Evolutionary conservation across 2,888 invertebrate species (phyloP).

Genomic region (Mythimna loreyi): DNA sequence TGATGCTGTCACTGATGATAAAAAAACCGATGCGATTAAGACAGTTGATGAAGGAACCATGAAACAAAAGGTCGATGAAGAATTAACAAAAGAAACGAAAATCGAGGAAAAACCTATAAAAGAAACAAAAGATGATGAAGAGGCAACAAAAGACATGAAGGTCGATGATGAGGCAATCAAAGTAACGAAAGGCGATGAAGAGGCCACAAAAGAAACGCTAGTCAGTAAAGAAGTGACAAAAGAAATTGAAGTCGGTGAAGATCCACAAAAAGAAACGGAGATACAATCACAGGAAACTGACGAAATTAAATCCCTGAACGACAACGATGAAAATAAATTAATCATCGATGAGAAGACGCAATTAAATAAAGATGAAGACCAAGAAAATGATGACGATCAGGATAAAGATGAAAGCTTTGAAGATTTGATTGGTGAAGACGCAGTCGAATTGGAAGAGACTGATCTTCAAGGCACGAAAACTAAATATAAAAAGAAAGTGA

Average conservation of each 20-base stretch:
- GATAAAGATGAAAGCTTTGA: constrained; percentile 38
- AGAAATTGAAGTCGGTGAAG: background rate
- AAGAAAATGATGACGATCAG: constrained; percentile 26
- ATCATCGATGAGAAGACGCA: background rate
- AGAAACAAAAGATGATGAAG: constrained; percentile 9
- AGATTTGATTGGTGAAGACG: constrained; percentile 32
- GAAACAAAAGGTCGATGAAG: background rate
- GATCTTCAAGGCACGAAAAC: constrained; percentile 16
- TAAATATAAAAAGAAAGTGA: constrained; percentile 52
- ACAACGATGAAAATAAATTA: constrained; percentile 9
- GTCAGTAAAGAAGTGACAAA: background rate
- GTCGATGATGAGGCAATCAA: background rate
- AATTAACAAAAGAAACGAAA: background rate
- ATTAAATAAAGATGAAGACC: constrained; percentile 17
- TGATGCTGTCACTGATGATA: constrained; percentile 11
- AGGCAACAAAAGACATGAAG: background rate
- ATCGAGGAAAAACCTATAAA: background rate
- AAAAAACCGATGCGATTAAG: background rate
- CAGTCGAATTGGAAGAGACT: constrained; percentile 22
- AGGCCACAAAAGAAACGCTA: background rate
- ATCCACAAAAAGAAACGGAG: constrained; percentile 12
- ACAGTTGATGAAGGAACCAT: background rate
- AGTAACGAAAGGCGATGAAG: constrained; percentile 6
- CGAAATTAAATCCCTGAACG: constrained; percentile 4
- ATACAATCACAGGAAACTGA: constrained; percentile 1